Base-by-base conservation (phyloP, 1,140 invertebrate genomes). In the Heliothis subflexa region DNA sequence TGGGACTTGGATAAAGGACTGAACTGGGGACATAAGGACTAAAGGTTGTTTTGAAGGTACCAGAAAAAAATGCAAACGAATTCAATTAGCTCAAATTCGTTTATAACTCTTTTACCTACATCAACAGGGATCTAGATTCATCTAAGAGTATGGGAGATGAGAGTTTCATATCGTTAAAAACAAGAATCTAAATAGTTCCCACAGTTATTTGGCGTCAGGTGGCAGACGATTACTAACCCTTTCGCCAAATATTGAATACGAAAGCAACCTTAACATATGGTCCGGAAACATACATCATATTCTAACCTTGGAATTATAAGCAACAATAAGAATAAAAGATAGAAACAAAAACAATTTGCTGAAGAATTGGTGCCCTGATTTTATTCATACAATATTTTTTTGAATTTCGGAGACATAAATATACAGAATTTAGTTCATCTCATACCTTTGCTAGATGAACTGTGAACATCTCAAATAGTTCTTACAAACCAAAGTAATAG, bases 241-340 rank as follows among this genome's bases (percentile, higher is more conserved):
- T 66, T 66, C n/a, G 47, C 40, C 62, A 66, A 66, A 66, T 66
- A 66, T 47, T 66, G 16, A 14, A 57, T 55, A 72, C n/a, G 47
- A 72, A 72, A 55, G 28, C 10, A 54, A 54, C 12, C n/a, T 16
- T n/a, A 70, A 47, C 70, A 72, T 72, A 72, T 72, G 54, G 70
- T 16, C 33, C 12, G 28, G 50, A 33, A 57, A 11, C 16, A 55
- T 57, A 40, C 2, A 50, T 16, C 16, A 57, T 18, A 57, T 18
- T 4, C 9, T 40, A 47, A 52, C 12, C 40, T 47, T 66, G 10
- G 13, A 40, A 47, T 47, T 66, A 1, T 3, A 47, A 47, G 10
- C 4, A 9, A 40, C 5, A 40, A 40, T 5, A 3, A 33, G 33
- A 4, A 28, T n/a, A n/a, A 62, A 62, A 62, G 16, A n/a, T 40